These are phyloP conservation scores for Parasteatoda lunata DNA, from an alignment of 2,888 invertebrate species.

Conservation along the genomic window DNA sequence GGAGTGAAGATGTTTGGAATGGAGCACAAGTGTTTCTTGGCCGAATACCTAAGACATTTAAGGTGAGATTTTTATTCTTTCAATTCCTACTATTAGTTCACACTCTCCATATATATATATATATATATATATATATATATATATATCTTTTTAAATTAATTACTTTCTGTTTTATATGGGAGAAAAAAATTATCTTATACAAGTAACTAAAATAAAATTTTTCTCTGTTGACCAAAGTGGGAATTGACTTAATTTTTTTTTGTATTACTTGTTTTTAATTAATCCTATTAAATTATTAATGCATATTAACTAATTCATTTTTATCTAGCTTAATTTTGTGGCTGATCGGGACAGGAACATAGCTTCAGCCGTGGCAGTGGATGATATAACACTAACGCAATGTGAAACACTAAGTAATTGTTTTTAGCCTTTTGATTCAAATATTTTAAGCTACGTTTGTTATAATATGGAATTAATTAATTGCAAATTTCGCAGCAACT, in stretches of 20 bases:
- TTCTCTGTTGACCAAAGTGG: too few species aligned
- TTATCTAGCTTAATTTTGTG: constrained; percentile 29
- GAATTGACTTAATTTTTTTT: too few species aligned
- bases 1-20: constrained; percentile 39
- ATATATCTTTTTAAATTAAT: too few species aligned
- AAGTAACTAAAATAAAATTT: too few species aligned
- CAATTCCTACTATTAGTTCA: too few species aligned
- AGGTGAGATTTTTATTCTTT: constrained; percentile 11
- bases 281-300: too few species aligned
- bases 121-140: too few species aligned
- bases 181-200: too few species aligned
- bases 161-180: too few species aligned
- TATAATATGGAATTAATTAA: background rate
- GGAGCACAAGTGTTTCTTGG: constrained; percentile 25
- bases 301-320: background rate
- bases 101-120: too few species aligned
- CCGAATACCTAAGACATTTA: constrained; percentile 37
- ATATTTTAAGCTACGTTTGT: background rate
- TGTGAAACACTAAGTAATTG: constrained; percentile 51
- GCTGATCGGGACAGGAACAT: constrained; percentile 6
- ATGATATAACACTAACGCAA: constrained; percentile 37
- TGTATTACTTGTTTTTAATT: too few species aligned
- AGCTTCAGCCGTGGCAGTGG: constrained; percentile 34
- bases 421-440: background rate
- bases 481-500: constrained; percentile 6